phyloP scores from a whole-genome alignment of 1,140 invertebrate genomes.

The Lethrus apterus region DNA sequence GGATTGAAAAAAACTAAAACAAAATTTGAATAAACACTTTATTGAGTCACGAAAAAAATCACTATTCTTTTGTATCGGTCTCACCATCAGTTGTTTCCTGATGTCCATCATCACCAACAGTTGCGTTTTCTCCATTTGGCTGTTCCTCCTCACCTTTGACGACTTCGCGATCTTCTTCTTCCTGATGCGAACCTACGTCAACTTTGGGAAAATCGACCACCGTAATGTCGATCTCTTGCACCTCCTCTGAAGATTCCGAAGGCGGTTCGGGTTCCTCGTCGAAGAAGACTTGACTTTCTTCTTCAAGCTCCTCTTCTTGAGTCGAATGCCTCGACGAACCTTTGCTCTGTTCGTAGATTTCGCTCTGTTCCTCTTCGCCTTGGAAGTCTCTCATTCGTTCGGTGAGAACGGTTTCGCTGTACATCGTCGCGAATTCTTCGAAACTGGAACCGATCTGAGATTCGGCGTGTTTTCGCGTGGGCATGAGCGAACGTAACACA shows the following conservation, averaged over 20 bases:
- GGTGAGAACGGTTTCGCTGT: not conserved
- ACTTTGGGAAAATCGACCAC: conserved; percentile 1
- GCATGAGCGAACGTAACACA: conserved; percentile 24
- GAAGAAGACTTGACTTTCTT: conserved; percentile 23
- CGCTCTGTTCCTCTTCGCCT: conserved; percentile 21
- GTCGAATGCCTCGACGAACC: conserved; percentile 9
- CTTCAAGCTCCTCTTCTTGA: conserved; percentile 15
- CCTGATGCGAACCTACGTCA: not conserved
- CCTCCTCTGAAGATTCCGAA: not conserved
- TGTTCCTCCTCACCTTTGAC: conserved; percentile 6
- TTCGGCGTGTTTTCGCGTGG: conserved; percentile 22
- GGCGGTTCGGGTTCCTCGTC: conserved; percentile 14
- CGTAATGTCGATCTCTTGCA: conserved; percentile 1
- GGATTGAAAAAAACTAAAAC: too few species aligned
- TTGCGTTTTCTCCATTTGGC: conserved; percentile 9
- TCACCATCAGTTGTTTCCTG: not conserved
- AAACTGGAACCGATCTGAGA: conserved; percentile 31
- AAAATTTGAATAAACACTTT: too few species aligned
- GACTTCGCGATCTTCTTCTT: not conserved
- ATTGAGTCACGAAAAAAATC: too few species aligned
- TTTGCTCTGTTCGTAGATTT: conserved; percentile 21
- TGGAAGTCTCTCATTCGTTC: conserved; percentile 3
- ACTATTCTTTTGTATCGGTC: not conserved
- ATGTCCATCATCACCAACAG: conserved; percentile 1
- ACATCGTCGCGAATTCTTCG: conserved; percentile 26